Base-by-base conservation (phyloP, 92 coral and sea anemone species). In the Palythoa grandis region DNA sequence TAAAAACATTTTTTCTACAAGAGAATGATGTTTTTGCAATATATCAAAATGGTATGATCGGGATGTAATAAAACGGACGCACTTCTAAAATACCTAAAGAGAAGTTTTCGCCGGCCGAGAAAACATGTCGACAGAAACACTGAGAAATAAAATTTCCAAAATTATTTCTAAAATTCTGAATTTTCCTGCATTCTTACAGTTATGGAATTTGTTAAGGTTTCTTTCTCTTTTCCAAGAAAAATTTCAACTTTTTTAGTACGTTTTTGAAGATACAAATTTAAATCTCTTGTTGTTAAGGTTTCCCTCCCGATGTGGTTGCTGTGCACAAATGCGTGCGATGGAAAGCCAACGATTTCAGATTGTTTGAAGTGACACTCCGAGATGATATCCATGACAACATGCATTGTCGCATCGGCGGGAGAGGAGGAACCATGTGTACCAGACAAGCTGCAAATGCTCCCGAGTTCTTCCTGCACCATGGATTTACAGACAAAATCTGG, bases 381-480 rank as follows among this genome's bases (percentile, higher is more conserved):
- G 94, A 90, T 22, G 83, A 66, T 72, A 74, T 94, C 65, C 98
- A 94, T 63, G 90, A 94, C 77, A 89, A 88, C 86, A 92, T 94
- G 98, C 98, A 94, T 75, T 94, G 98, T 73, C 91, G 98, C 70
- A 94, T 94, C 16, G 98, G 98, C 12, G 98, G 98, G 37, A 73
- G 56, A 17, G 91, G 89, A 1, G 98, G 98, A 0, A 94, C 98
- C 54, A 94, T 94, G 98, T 94, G 98, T 82, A 47, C 92, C 35
- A 88, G 16, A 25, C 61, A 70, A 1, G 93, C 98, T 1, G 98
- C 98, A 3, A 94, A 94, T 75, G 98, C 98, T 22, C 98, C 98
- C 17, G 98, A 94, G 86, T 94, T 94, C 77, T 91, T 94, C 40
- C 57, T 94, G 40, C 98, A 94, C 72, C 98, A 94, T 72, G 92